Conservation (phyloP, 2,888 invertebrate genomes). For the Hypolimnas misippus region DNA sequence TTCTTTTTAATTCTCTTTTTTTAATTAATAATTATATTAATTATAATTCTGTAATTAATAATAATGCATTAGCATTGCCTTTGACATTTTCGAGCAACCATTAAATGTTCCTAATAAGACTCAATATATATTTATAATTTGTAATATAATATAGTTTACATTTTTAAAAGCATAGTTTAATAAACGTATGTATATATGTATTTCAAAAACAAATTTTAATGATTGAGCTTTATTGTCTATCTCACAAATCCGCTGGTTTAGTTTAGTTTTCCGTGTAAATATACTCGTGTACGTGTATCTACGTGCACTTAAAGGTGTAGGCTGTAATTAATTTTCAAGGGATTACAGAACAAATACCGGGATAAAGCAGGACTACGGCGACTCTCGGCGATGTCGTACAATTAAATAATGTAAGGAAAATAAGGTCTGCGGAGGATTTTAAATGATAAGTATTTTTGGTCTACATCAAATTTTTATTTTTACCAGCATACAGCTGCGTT, state of each 20-base stretch:
- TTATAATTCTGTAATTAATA: too few relatives aligned
- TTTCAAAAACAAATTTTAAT: not conserved
- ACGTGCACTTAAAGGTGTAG: constrained; percentile 55
- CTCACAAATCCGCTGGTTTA: not conserved
- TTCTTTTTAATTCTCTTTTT: too few relatives aligned
- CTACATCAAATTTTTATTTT: not conserved
- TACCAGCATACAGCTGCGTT: too few relatives aligned
- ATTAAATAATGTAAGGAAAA: constrained; percentile 58
- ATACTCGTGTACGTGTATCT: not conserved
- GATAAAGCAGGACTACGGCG: constrained; percentile 34
- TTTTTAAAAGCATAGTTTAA: not conserved
- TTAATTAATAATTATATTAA: too few relatives aligned
- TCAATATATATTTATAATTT: not conserved
- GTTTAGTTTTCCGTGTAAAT: not conserved
- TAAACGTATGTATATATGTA: not conserved
- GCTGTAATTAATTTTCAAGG: constrained; percentile 77
- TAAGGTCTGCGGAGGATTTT: constrained; percentile 11
- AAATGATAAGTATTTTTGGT: not conserved
- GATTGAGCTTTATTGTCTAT: not conserved
- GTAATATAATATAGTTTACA: too few relatives aligned
- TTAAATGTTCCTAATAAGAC: not conserved
- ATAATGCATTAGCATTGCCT: too few relatives aligned
- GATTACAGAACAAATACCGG: constrained; percentile 57
- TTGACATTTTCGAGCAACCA: too few relatives aligned
- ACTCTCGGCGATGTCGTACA: constrained; percentile 32